Base-by-base conservation (phyloP, 1,140 invertebrate species). In the Orius laevigatus region DNA sequence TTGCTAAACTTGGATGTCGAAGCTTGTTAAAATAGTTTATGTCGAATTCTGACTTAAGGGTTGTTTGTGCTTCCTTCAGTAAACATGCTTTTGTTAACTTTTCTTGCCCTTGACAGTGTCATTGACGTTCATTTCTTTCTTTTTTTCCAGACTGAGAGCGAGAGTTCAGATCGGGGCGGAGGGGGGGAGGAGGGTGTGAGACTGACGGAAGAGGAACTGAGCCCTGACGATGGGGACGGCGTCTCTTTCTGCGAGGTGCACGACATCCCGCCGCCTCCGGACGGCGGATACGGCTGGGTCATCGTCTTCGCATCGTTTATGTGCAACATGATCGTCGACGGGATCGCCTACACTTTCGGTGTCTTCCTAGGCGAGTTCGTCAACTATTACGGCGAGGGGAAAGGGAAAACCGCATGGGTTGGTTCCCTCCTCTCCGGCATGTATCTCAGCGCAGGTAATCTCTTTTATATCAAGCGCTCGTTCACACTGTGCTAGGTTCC, bases 321-420 rank as follows among this genome's bases (percentile, higher is more conserved):
- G 75, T 94, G 91, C 64, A 97, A 98, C 73, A 81, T 98, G 68
- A 86, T 98, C 53, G 89, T 96, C n/a, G 94, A 98, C 63, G 94
- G 94, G 52, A 89, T 93, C 33, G 86, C 87, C 3, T 92, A 93
- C 66, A 90, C 86, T 3, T 94, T 93, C 60, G 89, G 89, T 0
- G 79, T 92, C 57, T 91, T 92, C 66, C 71, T 91, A 3, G 68
- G 73, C 11, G 78, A 85, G 58, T 83, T 95, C 50, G 79, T 86
- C 32, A 67, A 65, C 11, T 79, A 83, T 62, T 96, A 88, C 62
- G 75, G 76, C 40, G 82, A 83, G 59, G 79, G 83, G n/a, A 84
- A 84, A 60, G 86, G 85, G 43, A 88, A 78, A 50, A 82, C 81
- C 2, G 85, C 91, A 5, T 95, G 91, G 89, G 89, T 93, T 51